Base-by-base conservation (phyloP, 2,888 invertebrate species). In the Punctoribates punctum region DNA sequence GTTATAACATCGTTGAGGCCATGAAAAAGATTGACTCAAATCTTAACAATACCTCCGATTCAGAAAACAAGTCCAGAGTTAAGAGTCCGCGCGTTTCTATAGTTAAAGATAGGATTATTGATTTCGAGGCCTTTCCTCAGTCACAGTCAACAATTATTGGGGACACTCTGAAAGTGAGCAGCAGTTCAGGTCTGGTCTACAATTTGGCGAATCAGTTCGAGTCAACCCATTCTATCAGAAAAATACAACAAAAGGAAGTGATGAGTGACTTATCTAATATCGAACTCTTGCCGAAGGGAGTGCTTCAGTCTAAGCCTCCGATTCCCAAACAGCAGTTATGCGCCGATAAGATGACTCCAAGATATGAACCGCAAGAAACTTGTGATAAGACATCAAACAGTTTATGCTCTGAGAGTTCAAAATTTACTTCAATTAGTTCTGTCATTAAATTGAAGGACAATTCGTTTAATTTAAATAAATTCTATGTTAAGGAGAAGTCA, bases 161-260 rank as follows among this genome's bases (percentile, higher is more conserved):
- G 17, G 38, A 57, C 29, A 11, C 62, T 67, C 60, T n/a, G 73
- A 77, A 77, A 77, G 73, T 57, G 23, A 73, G 42, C 76, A 78
- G 34, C 20, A 65, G 38, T 34, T 38, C 38, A 3, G 84, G 87
- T 65, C 82, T 88, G 73, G 88, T 88, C 29, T 82, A 88, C 76
- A 87, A 87, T 81, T 83, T 88, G 62, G 86, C 87, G 20, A 86
- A 86, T 76, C 87, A 88, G 60, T 88, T 88, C 80, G 88, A 88
- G 80, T 85, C 85, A 8, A 38, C 77, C 6, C 29, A 75, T 25
- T 27, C 23, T 27, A 25, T 2, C 1, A 51, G 46, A 15, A 17
- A 72, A 38, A 13, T 42, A 13, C 17, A 25, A 29, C 48, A 54
- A 20, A 75, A 75, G 27, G 75, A 75, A 70, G 75, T 65, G 23